Percentiles rank a stretch among this genome's conserved stretches.
phyloP scores from a whole-genome alignment of 2,888 invertebrate genomes.

The Acanthoscelides obtectus region DNA sequence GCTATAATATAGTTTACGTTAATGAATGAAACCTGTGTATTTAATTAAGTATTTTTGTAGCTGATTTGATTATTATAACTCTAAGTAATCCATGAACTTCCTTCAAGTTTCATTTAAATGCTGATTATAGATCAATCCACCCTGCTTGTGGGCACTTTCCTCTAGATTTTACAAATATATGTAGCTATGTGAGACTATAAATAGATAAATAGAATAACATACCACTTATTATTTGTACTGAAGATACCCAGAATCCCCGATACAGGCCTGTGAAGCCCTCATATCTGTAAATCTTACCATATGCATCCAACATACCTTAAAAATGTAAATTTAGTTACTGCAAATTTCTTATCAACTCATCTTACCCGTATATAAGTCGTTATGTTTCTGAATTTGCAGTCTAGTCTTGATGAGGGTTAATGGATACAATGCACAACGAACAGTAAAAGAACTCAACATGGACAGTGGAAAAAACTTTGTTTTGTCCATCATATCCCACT shows the following conservation, averaged over 20 bases:
- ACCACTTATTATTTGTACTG: conserved; percentile 57
- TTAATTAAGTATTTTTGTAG: too few species aligned
- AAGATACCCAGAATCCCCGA: conserved; percentile 92
- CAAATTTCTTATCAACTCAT: background rate
- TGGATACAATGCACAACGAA: conserved; percentile 79
- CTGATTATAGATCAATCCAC: too few species aligned
- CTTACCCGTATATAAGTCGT: conserved; percentile 74
- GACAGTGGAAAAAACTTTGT: conserved; percentile 89
- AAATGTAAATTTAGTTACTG: conserved; percentile 10
- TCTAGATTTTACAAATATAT: too few species aligned
- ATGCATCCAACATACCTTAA: conserved; percentile 78
- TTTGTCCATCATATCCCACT: conserved; percentile 99
- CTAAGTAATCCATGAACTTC: too few species aligned
- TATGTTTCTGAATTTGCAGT: conserved; percentile 80
- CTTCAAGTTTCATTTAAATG: too few species aligned
- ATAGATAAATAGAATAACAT: conserved; percentile 16
- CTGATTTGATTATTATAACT: too few species aligned
- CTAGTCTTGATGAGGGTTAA: conserved; percentile 92
- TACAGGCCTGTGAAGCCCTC: conserved; percentile 89
- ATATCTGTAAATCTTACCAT: conserved; percentile 74
- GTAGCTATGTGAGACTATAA: too few species aligned
- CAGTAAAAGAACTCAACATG: conserved; percentile 79
- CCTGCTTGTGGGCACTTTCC: too few species aligned
- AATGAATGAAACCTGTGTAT: too few species aligned
- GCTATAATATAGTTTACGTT: too few species aligned